phyloP scores from a whole-genome alignment of 35 echinoderm and acorn worm species.

The Patiria miniata region DNA sequence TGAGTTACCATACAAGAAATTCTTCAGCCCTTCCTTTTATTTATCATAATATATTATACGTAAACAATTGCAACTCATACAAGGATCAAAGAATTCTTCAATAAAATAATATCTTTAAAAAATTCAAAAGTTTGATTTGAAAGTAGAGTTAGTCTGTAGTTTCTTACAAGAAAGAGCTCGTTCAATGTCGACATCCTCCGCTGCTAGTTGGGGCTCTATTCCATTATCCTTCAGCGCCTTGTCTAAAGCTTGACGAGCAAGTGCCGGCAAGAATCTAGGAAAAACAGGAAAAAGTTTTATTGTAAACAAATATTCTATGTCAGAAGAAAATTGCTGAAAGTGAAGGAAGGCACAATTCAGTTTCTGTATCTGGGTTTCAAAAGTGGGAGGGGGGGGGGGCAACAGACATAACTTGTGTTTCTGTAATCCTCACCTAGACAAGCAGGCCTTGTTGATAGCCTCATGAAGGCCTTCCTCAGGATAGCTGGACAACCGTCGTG shows the following conservation, averaged over 20 bases:
- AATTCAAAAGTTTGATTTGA: not conserved
- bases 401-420: not conserved
- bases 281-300: conserved; percentile 9
- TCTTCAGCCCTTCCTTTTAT: not conserved
- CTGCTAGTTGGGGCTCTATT: conserved; percentile 32
- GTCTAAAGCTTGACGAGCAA: conserved; percentile 72
- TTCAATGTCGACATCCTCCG: not conserved
- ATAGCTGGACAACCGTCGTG: conserved; percentile 74
- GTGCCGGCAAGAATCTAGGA: conserved; percentile 71
- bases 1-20: not conserved
- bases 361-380: not conserved
- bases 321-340: not conserved
- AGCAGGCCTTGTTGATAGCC: conserved; percentile 87
- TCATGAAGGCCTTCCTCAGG: conserved; percentile 85
- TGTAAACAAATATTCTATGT: too few relatives aligned
- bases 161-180: conserved; percentile 29
- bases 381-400: not conserved
- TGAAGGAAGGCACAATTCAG: not conserved
- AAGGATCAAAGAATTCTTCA: not conserved
- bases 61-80: not conserved
- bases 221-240: conserved; percentile 62
- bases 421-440: conserved; percentile 72
- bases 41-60: too few relatives aligned
- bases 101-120: not conserved
- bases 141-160: not conserved